These are phyloP conservation scores for Cydia pomonella DNA, from an alignment of 1,140 invertebrate species.

Conservation along the genomic window DNA sequence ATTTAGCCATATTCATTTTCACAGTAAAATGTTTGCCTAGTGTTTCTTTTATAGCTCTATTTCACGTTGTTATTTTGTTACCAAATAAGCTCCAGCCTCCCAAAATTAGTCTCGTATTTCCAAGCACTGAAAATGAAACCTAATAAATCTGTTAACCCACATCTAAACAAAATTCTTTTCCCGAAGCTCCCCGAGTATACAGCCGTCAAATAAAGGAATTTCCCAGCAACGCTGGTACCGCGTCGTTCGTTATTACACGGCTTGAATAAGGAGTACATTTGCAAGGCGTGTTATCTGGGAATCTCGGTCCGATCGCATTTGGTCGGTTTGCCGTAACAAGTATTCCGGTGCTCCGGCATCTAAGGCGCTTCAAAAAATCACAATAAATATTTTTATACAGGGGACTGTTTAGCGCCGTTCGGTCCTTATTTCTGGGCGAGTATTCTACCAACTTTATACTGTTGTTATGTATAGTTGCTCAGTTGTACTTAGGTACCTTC, in stretches of 20 bases:
- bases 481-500: neutral
- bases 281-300: slow-evolving; percentile 42
- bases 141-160: slow-evolving; percentile 14
- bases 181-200: neutral
- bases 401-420: neutral
- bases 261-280: neutral
- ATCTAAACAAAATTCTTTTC: slow-evolving; percentile 25
- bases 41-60: too few relatives aligned
- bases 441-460: neutral
- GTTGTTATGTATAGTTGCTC: neutral
- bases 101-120: neutral
- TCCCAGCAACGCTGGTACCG: neutral
- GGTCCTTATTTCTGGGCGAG: neutral
- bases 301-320: slow-evolving; percentile 49
- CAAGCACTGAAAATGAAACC: slow-evolving; percentile 19
- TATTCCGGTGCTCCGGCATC: slow-evolving; percentile 48
- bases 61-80: too few relatives aligned
- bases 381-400: slow-evolving; percentile 45
- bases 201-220: slow-evolving; percentile 27
- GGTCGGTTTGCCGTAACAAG: slow-evolving; percentile 53
- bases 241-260: slow-evolving; percentile 7
- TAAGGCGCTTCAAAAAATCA: slow-evolving; percentile 37
- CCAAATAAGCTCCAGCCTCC: neutral
- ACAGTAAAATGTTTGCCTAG: too few relatives aligned
- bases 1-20: too few relatives aligned